phyloP scores from a whole-genome alignment of 2,113 vertebrate species.

The Elgaria multicarinata region DNA sequence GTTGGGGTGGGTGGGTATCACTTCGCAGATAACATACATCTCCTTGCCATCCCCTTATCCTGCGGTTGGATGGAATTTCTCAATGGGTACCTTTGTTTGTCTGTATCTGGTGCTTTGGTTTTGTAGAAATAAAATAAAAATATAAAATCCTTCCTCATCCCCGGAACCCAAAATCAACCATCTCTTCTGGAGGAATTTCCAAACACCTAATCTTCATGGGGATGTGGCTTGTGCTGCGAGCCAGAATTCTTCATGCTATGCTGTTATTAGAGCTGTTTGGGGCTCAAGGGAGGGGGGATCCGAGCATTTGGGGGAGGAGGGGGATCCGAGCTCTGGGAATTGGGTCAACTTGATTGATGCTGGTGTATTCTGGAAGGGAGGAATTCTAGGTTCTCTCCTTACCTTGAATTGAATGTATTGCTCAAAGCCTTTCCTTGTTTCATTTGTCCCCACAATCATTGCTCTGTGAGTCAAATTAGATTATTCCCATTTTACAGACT shows the following conservation, averaged over 20 bases:
- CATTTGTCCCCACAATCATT: neutral
- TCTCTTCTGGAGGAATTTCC: neutral
- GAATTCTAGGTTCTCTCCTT: neutral
- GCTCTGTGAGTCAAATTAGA: neutral
- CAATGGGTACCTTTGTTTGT: neutral
- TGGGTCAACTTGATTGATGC: neutral
- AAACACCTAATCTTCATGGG: neutral
- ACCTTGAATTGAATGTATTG: neutral
- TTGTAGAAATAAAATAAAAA: neutral
- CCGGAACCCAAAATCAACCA: neutral
- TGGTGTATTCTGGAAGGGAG: neutral
- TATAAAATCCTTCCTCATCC: too few species aligned
- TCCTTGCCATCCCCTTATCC: neutral
- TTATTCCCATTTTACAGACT: constrained; percentile 13
- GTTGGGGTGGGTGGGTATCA: neutral
- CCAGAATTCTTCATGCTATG: neutral
- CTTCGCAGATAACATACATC: neutral
- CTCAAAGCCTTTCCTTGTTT: neutral
- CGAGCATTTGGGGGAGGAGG: neutral
- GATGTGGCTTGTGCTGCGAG: neutral
- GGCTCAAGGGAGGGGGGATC: neutral
- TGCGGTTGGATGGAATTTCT: neutral
- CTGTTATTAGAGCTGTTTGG: neutral
- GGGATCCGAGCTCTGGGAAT: neutral
- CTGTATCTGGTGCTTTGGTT: neutral